phyloP scores from a whole-genome alignment of 2,888 invertebrate genomes.

The Bugulina stolonifera region DNA sequence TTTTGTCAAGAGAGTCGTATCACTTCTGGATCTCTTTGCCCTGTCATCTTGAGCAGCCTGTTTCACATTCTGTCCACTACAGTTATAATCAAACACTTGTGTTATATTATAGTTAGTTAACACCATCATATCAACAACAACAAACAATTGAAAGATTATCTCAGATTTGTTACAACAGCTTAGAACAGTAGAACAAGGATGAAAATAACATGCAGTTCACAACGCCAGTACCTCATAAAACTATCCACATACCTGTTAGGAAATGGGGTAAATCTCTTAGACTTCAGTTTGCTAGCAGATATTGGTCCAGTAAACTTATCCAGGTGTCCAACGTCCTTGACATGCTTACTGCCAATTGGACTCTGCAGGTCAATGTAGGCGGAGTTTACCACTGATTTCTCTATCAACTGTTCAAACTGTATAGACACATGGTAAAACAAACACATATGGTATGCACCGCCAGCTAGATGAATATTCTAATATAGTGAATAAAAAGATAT shows the following conservation, averaged over 20 bases:
- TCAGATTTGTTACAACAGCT: too few species aligned
- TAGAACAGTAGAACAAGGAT: too few species aligned
- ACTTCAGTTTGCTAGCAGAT: neutral
- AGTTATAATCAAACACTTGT: too few species aligned
- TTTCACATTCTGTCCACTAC: too few species aligned
- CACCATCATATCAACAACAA: too few species aligned
- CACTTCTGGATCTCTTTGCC: neutral
- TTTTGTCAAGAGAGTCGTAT: neutral
- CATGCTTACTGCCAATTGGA: slow-evolving; percentile 11
- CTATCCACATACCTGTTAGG: neutral
- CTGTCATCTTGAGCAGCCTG: neutral
- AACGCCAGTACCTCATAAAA: too few species aligned
- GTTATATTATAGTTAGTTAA: too few species aligned
- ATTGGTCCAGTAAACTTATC: neutral
- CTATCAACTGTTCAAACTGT: slow-evolving; percentile 15
- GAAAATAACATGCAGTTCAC: too few species aligned
- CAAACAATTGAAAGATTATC: too few species aligned
- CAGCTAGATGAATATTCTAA: too few species aligned
- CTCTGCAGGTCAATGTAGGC: neutral
- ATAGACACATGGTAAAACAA: neutral
- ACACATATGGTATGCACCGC: too few species aligned
- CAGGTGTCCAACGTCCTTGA: neutral
- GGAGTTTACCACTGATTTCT: neutral
- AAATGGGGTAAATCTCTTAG: neutral
- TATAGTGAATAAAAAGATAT: too few species aligned